Conservation (phyloP, 2,797 vertebrate species). For the Clarias platycephalus region DNA sequence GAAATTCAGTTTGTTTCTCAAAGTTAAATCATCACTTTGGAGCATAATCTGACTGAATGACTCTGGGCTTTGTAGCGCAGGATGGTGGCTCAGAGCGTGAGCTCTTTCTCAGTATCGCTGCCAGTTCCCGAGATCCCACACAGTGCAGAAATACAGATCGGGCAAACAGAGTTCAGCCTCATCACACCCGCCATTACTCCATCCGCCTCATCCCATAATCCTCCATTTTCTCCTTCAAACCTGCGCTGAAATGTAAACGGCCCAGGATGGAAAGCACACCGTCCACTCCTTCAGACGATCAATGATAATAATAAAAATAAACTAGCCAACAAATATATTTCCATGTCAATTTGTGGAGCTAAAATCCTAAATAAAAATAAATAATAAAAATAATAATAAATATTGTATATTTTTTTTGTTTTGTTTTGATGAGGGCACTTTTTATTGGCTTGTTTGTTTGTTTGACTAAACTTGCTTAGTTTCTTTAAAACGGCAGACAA, state of each 20-base stretch:
- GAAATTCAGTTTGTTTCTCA: constrained; percentile 62
- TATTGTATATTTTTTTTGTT: no score
- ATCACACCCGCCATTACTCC: constrained; percentile 15
- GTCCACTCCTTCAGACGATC: background rate
- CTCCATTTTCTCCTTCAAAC: background rate
- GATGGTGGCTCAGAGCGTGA: constrained; percentile 22
- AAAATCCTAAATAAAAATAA: background rate
- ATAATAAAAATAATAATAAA: background rate
- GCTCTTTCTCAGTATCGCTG: background rate
- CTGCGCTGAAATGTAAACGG: background rate
- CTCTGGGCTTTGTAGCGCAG: constrained; percentile 20
- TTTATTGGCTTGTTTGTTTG: background rate
- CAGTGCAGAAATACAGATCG: constrained; percentile 9
- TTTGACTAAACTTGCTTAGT: background rate
- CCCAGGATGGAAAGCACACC: background rate
- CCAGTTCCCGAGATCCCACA: constrained; percentile 24
- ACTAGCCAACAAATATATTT: background rate
- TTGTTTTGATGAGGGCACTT: background rate
- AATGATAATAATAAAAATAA: background rate
- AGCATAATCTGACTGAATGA: constrained; percentile 24
- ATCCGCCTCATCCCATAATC: constrained; percentile 5
- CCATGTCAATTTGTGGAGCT: background rate
- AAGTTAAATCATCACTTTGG: constrained; percentile 22
- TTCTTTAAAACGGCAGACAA: background rate
- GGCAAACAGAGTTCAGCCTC: constrained; percentile 27